Evolutionary conservation across 2,113 vertebrate species (phyloP).

Genomic region (Columba livia): DNA sequence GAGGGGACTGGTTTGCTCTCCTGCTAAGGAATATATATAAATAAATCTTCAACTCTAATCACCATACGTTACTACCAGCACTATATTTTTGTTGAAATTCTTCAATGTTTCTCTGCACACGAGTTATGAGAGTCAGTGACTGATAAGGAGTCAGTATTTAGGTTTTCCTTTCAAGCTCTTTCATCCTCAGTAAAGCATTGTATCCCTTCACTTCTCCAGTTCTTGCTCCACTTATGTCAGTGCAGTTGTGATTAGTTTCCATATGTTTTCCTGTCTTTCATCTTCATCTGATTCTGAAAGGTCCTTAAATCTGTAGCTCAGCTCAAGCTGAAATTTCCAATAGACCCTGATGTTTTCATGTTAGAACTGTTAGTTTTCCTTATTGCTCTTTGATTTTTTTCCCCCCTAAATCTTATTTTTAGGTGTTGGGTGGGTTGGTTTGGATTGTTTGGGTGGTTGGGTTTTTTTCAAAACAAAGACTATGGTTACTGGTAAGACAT

Average conservation of each 20-base stretch:
- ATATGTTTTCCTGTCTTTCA: background rate
- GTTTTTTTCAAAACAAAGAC: background rate
- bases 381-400: background rate
- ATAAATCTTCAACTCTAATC: background rate
- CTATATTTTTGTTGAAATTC: background rate
- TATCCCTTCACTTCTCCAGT: background rate
- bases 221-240: background rate
- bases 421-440: background rate
- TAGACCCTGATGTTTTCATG: background rate
- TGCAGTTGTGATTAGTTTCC: background rate
- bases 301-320: background rate
- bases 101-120: background rate
- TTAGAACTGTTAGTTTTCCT: background rate
- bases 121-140: background rate
- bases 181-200: background rate
- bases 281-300: background rate
- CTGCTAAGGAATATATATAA: background rate
- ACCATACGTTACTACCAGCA: background rate
- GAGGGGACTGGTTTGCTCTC: background rate
- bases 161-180: background rate
- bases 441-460: background rate
- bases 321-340: background rate
- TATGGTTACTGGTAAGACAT: background rate
- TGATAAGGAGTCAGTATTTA: background rate
- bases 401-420: background rate